phyloP scores from a whole-genome alignment of 2,797 vertebrate species.

The Rhinophrynus dorsalis region DNA sequence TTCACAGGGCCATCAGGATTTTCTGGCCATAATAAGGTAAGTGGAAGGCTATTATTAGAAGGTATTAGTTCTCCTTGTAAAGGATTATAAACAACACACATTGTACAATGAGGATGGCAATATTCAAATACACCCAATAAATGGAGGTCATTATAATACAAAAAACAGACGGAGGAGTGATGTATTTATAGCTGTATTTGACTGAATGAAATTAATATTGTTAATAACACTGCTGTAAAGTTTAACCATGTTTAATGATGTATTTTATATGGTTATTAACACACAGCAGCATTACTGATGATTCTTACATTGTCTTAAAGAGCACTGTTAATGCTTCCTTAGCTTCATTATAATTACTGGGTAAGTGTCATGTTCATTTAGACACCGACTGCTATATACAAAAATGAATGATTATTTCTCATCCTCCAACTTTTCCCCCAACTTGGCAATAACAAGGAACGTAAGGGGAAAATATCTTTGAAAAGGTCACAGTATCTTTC shows the following conservation, averaged over 20 bases:
- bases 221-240: slow-evolving; percentile 39
- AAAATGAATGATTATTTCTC: slow-evolving; percentile 65
- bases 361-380: slow-evolving; percentile 57
- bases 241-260: slow-evolving; percentile 50
- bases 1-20: too few species aligned
- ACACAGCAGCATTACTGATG: slow-evolving; percentile 30
- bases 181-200: slow-evolving; percentile 24
- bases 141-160: slow-evolving; percentile 16
- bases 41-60: too few species aligned
- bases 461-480: slow-evolving; percentile 53
- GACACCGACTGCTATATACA: slow-evolving; percentile 56
- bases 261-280: slow-evolving; percentile 47
- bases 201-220: slow-evolving; percentile 42
- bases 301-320: slow-evolving; percentile 55
- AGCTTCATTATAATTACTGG: slow-evolving; percentile 60
- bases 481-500: slow-evolving; percentile 63
- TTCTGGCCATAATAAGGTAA: too few species aligned
- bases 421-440: slow-evolving; percentile 54
- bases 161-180: slow-evolving; percentile 17
- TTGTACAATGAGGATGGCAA: neutral
- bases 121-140: neutral
- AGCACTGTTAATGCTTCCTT: slow-evolving; percentile 58
- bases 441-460: slow-evolving; percentile 54
- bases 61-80: too few species aligned
- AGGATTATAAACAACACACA: neutral